These are phyloP conservation scores for Clivina fossor DNA, from an alignment of 2,888 invertebrate species.

Conservation along the genomic window DNA sequence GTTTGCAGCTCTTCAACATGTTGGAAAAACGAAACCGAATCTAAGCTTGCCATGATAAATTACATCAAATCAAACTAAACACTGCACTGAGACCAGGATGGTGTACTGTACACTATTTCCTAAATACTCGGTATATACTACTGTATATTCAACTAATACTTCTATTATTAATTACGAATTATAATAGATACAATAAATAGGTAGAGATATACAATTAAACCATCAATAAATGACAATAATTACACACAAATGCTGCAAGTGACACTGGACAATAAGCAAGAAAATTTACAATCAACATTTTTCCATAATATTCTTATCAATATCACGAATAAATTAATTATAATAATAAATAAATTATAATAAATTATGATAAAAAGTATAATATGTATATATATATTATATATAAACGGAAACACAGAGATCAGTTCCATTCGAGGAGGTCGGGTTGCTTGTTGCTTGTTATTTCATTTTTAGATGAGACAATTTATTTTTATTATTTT, in stretches of 20 bases:
- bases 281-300: conserved; percentile 45
- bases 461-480: conserved; percentile 17
- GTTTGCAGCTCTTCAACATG: conserved; percentile 33
- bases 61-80: conserved; percentile 43
- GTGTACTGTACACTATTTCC: conserved; percentile 40
- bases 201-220: conserved; percentile 53
- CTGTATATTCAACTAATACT: conserved; percentile 51
- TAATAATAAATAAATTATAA: conserved; percentile 30
- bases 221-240: conserved; percentile 52
- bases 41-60: conserved; percentile 41
- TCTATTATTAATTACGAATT: conserved; percentile 47
- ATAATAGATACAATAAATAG: conserved; percentile 51
- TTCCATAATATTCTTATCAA: conserved; percentile 33
- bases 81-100: conserved; percentile 44
- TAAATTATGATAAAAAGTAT: conserved; percentile 26
- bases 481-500: conserved; percentile 20
- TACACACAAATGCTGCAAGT: conserved; percentile 54
- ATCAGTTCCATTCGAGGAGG: conserved; percentile 31
- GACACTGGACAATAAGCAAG: conserved; percentile 56
- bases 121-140: conserved; percentile 45
- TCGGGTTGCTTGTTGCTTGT: conserved; percentile 14
- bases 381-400: too few species aligned
- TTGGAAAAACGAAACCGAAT: conserved; percentile 37
- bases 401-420: conserved; percentile 25
- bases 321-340: conserved; percentile 33